Evolutionary conservation across 2,888 invertebrate genomes (phyloP), one percentile per base, ranked within the genome.

Genomic region (Petrolisthes manimaculis): DNA sequence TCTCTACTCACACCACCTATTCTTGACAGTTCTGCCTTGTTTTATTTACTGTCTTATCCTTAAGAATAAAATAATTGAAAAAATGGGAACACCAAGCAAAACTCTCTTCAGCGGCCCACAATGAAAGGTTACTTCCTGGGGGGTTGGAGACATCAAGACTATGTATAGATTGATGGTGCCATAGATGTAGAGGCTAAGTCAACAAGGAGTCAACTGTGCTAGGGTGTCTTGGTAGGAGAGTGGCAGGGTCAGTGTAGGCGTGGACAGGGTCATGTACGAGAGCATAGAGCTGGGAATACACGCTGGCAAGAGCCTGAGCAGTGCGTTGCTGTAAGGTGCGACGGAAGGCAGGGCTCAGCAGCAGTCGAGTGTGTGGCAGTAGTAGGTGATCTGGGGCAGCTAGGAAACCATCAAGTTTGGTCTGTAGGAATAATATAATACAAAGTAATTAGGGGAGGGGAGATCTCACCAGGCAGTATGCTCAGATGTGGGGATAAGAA

Each of bases 361-460:
- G 94, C 83, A 97, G 94, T 92, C 96, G 96, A 90, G 98, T 96
- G 94, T 99, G 98, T 0, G 97, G 97, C 90, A 99, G 93, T 55
- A 96, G 94, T 91, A 97, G 94, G 61, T 96, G 95, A 93, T 98
- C 98, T 18, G 98, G 97, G 92, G 96, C 95, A 21, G 96, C 95
- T 84, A 98, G 93, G 92, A 97, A 97, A 92, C 95, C 95, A 93
- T 98, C 97, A 94, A 99, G 95, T 93, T 98, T 98, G 86, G 86
- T 89, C 91, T 91, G 86, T 5, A 86, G 75, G n/a, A 53, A 75
- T 74, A 74, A 82, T 37, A 37, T 37, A 37, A 37, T 37, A 37
- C 37, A 37, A 37, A 37, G 37, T 37, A 37, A 37, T 37, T 37
- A 37, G 37, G 37, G 37, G 37, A 37, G 37, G 37, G 37, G 37